Conservation (phyloP, 1,140 invertebrate species). For the Agraylea sexmaculata region DNA sequence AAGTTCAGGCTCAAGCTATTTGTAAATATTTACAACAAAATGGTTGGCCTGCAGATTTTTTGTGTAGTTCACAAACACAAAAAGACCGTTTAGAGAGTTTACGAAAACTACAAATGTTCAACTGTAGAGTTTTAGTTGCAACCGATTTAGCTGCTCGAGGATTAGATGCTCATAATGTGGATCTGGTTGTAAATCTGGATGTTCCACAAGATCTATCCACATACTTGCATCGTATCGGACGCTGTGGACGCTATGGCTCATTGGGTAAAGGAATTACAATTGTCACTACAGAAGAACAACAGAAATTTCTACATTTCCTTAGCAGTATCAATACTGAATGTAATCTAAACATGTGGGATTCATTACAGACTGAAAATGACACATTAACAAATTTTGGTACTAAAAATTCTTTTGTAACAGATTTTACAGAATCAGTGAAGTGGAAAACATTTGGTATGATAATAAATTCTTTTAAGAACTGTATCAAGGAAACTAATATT, state of each 20-base stretch:
- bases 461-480: too few species aligned
- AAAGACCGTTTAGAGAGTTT: conserved; percentile 61
- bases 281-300: conserved; percentile 44
- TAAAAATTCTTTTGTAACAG: too few species aligned
- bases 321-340: conserved; percentile 24
- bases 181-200: conserved; percentile 91
- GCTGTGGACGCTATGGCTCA: conserved; percentile 83
- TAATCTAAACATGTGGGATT: too few species aligned
- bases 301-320: conserved; percentile 45
- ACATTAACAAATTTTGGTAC: too few species aligned
- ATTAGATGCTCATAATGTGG: conserved; percentile 85
- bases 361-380: too few species aligned
- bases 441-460: too few species aligned
- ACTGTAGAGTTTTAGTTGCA: conserved; percentile 76
- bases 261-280: conserved; percentile 61
- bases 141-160: conserved; percentile 81
- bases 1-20: conserved; percentile 61
- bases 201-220: conserved; percentile 69
- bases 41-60: conserved; percentile 59
- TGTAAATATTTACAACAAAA: conserved; percentile 53
- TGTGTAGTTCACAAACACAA: conserved; percentile 70
- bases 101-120: conserved; percentile 61
- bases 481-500: too few species aligned
- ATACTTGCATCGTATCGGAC: conserved; percentile 91
- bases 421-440: too few species aligned